These are phyloP conservation scores for Athripsodes cinereus DNA, from an alignment of 2,888 invertebrate genomes.

Conservation along the genomic window DNA sequence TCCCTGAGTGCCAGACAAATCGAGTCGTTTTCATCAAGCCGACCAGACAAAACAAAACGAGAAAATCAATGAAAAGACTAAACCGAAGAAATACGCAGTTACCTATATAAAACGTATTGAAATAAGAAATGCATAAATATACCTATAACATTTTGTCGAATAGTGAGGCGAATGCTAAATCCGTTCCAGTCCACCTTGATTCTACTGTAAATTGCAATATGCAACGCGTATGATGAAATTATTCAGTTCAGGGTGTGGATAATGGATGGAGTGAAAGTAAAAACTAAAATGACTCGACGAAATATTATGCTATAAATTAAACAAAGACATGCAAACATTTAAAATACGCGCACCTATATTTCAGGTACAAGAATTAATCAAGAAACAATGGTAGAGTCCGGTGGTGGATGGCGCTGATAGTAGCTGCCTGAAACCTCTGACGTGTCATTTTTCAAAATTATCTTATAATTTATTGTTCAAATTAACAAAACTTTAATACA, in stretches of 20 bases:
- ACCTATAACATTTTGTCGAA: not conserved
- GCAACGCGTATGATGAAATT: not conserved
- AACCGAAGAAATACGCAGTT: not conserved
- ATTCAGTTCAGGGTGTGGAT: not conserved
- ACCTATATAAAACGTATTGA: not conserved
- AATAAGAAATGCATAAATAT: not conserved
- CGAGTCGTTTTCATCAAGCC: not conserved
- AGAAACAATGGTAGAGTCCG: too few relatives aligned
- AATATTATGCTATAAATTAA: too few relatives aligned
- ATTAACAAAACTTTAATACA: too few relatives aligned
- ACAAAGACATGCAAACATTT: too few relatives aligned
- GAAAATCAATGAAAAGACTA: not conserved
- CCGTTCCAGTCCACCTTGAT: not conserved
- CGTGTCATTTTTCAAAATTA: too few relatives aligned
- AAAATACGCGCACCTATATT: too few relatives aligned
- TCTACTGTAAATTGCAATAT: not conserved
- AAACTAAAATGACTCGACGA: too few relatives aligned
- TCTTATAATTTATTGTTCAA: too few relatives aligned
- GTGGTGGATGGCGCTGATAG: too few relatives aligned
- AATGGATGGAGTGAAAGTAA: too few relatives aligned
- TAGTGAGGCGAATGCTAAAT: not conserved
- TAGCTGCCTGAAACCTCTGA: too few relatives aligned
- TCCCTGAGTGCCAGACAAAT: not conserved
- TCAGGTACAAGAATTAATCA: too few relatives aligned
- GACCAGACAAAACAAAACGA: conserved; percentile 1